Conservation (phyloP, 2,113 vertebrate species). For the Dendropsophus ebraccatus region DNA sequence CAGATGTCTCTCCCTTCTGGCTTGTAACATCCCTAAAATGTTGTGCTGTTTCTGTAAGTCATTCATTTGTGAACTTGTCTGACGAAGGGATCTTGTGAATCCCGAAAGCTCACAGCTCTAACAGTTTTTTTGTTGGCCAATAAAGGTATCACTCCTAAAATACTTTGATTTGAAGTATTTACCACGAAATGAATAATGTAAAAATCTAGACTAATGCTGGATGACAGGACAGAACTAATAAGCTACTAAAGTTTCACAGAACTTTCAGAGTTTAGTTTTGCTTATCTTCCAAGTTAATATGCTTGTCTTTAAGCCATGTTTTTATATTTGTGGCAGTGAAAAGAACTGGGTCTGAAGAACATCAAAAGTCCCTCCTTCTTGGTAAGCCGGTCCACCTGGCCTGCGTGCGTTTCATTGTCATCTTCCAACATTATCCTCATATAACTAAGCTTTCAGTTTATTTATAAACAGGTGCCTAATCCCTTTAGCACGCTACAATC, state of each 20-base stretch:
- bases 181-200: too few relatives aligned
- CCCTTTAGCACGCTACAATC: slow-evolving; percentile 16
- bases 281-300: neutral
- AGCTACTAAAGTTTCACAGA: neutral
- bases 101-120: too few relatives aligned
- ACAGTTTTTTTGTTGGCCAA: too few relatives aligned
- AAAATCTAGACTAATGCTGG: too few relatives aligned
- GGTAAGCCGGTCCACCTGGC: neutral
- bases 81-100: too few relatives aligned
- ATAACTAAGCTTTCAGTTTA: neutral
- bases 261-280: neutral
- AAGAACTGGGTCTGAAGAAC: neutral
- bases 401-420: neutral
- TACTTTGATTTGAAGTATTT: too few relatives aligned
- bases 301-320: neutral
- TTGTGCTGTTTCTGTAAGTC: too few relatives aligned
- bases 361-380: neutral
- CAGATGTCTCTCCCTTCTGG: too few relatives aligned
- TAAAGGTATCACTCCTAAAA: too few relatives aligned
- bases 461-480: slow-evolving; percentile 26
- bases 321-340: neutral
- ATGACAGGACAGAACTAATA: neutral
- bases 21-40: too few relatives aligned
- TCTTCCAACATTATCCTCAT: slow-evolving; percentile 11
- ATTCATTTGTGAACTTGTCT: too few relatives aligned